phyloP scores from a whole-genome alignment of 2,113 vertebrate genomes.

The Dascyllus trimaculatus region DNA sequence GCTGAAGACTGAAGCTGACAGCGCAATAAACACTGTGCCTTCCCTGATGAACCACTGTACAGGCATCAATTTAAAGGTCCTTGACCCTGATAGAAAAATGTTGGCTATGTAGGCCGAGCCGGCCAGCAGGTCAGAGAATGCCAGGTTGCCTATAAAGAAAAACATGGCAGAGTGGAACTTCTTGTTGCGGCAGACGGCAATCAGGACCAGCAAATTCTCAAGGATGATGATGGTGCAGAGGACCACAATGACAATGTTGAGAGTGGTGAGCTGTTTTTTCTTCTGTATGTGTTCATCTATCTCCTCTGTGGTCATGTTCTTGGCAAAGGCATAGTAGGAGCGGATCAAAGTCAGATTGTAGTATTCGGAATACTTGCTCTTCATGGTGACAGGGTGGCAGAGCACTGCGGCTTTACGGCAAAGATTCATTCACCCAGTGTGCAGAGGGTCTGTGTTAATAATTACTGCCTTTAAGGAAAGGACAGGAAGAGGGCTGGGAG shows the following conservation, averaged over 20 bases:
- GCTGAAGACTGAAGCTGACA: constrained; percentile 95
- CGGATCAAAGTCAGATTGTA: constrained; percentile 87
- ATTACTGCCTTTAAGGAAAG: constrained; percentile 48
- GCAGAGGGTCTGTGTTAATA: constrained; percentile 47
- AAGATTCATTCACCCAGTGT: constrained; percentile 73
- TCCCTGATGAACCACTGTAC: constrained; percentile 96
- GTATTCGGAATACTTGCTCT: constrained; percentile 91
- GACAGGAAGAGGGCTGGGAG: constrained; percentile 52
- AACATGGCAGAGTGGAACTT: constrained; percentile 98
- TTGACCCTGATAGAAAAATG: constrained; percentile 88
- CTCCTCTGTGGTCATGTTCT: constrained; percentile 72
- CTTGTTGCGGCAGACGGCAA: constrained; percentile 92
- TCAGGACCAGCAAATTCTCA: constrained; percentile 94
- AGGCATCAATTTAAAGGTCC: constrained; percentile 87
- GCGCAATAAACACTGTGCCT: constrained; percentile 93
- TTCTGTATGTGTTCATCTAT: neutral
- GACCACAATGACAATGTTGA: constrained; percentile 85
- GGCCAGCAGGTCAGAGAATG: constrained; percentile 92
- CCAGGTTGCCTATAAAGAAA: constrained; percentile 96
- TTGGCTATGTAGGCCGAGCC: constrained; percentile 94
- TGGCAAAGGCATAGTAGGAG: constrained; percentile 89
- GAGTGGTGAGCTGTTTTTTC: constrained; percentile 40
- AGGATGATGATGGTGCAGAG: constrained; percentile 92
- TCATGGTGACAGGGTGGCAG: constrained; percentile 84
- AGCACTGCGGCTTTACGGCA: constrained; percentile 54